Conservation (phyloP, 2,797 vertebrate species). For the Psittacula echo region DNA sequence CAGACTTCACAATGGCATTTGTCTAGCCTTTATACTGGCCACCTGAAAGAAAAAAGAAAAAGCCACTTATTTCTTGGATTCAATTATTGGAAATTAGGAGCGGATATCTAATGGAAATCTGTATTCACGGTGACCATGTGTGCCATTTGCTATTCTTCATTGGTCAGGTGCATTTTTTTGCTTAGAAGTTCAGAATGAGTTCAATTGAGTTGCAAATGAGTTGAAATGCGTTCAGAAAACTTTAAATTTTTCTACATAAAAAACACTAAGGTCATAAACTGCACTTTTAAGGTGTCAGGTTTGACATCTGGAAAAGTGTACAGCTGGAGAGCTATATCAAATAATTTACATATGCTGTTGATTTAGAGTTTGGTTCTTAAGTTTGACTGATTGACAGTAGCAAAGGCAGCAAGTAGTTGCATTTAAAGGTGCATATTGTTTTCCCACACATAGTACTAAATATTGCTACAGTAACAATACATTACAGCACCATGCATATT, state of each 20-base stretch:
- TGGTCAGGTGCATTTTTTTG: not conserved
- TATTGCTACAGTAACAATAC: not conserved
- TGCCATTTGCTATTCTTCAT: not conserved
- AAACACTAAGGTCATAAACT: not conserved
- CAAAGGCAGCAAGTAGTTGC: conserved; percentile 8
- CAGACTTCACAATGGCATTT: not conserved
- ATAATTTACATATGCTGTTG: conserved; percentile 46
- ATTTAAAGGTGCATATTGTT: conserved; percentile 61
- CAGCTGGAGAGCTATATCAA: conserved; percentile 1
- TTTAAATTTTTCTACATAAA: not conserved
- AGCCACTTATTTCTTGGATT: not conserved
- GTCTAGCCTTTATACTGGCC: not conserved
- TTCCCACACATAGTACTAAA: not conserved
- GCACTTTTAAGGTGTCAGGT: not conserved
- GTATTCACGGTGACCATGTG: not conserved
- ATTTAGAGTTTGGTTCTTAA: conserved; percentile 57
- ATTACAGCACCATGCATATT: not conserved
- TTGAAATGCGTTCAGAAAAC: not conserved
- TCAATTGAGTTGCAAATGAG: too few species aligned
- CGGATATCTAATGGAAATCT: not conserved
- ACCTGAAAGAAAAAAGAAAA: not conserved
- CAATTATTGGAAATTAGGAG: not conserved
- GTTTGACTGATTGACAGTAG: conserved; percentile 55
- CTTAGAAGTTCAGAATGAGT: not conserved
- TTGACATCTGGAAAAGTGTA: conserved; percentile 37